Evolutionary conservation across 2,888 invertebrate genomes (phyloP), one percentile per base, ranked within the genome.

Genomic region (Caenorhabditis sp.): DNA sequence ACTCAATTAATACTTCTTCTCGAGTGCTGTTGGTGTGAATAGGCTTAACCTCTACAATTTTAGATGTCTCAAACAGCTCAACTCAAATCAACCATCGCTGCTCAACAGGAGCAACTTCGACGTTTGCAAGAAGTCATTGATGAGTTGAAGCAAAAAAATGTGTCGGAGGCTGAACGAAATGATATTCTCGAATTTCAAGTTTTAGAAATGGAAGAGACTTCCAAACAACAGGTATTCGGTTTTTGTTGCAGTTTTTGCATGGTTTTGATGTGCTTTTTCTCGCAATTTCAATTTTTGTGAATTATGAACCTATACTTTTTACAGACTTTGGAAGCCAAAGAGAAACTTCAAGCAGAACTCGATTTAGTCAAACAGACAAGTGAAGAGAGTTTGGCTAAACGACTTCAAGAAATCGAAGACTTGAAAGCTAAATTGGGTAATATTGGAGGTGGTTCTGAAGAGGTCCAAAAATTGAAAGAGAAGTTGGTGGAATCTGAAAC

Each of bases 141-240:
- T 50, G 68, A 72, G 1, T 53, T 78, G 62, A 61, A 62, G 23
- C 63, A 77, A 21, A 60, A 70, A 59, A 62, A 77, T 23, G 74
- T 65, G 1, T 65, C 74, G 3, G 70, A 74, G 26, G 76, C 73
- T 26, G 82, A 86, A 27, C 71, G 78, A 60, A 83, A 83, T 66
- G 86, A 86, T 51, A 74, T 87, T 19, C 78, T 87, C 50, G 86
- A 86, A 65, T 86, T 86, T 62, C 86, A 86, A 73, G 69, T 83
- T 26, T 69, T 83, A 49, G 84, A 84, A 64, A 69, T 83, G 78
- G 71, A 77, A 54, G 64, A 77, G 53, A 73, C 60, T 37, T 75
- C 62, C 17, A 72, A 68, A 55, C 60, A 60, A 50, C 72, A 72
- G 72, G 67, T 23, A 23, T 4, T 23, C 21, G 21, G n/a, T 6